Base-by-base conservation (phyloP, 2,888 invertebrate species). In the Zhuqinia jingwanae region DNA sequence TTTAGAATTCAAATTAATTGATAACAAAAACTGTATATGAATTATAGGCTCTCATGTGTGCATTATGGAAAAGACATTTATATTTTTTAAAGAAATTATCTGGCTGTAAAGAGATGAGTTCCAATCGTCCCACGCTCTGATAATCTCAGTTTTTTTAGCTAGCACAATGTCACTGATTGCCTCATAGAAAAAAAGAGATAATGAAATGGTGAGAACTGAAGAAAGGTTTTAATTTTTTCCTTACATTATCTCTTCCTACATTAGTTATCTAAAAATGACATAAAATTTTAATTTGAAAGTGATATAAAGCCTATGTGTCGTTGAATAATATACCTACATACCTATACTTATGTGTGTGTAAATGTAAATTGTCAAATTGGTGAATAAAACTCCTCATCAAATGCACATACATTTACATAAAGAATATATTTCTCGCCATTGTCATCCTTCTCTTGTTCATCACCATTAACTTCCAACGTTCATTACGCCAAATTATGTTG, bases 191-290 rank as follows among this genome's bases (percentile, higher is more conserved):
- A 2, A 36, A 47, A 42, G 17, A 65, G 22, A 30, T 63, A 20
- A 13, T 27, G 45, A n/a, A 56, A 78, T 60, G 78, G 63, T 78
- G 78, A 63, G 78, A 78, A 78, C 63, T 8, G 60, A 27, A 45
- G 63, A 78, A 78, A 63, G 1, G n/a, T n/a, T 77, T 17, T 1
- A 5, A 27, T n/a, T 63, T 63, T 45, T 13, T 15, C 8, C 5
- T 63, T 63, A 3, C 3, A n/a, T 53, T 53, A 53, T 53, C 53
- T 53, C 36, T 20, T 60, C 20, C 22, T 22, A 1, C 17, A 13
- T 60, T 8, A 20, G 2, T 20, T 56, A 50, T 50, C 22, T 56
- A 56, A 56, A 58, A 25, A 10, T 58, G 25, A 58, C 22, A 25
- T 58, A 25, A 11, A 58, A 58, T 58, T 58, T 25, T 58, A 25